phyloP scores from a whole-genome alignment of 2,113 vertebrate genomes.

The Brachypodius melanocephalos region DNA sequence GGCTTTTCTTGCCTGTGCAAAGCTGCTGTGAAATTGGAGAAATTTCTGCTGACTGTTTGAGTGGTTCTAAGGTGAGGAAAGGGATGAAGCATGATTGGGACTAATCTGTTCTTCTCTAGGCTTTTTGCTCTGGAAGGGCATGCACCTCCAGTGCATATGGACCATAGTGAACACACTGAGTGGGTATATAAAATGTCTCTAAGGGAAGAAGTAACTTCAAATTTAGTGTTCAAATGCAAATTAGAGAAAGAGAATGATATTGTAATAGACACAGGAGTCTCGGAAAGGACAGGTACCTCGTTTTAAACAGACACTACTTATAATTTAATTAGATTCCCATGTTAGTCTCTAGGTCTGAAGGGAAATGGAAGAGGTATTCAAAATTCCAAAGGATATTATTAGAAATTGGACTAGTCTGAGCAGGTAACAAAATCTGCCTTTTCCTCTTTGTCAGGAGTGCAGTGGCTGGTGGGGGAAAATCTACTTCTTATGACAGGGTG shows the following conservation, averaged over 20 bases:
- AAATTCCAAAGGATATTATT: slow-evolving; percentile 20
- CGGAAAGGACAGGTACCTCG: neutral
- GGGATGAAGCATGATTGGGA: neutral
- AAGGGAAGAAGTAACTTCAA: neutral
- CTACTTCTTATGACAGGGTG: slow-evolving; percentile 61
- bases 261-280: neutral
- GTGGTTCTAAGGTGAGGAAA: neutral
- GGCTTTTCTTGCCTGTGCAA: neutral
- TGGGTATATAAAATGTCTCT: neutral
- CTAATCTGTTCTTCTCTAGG: neutral
- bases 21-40: neutral
- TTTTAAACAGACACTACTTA: neutral
- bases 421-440: slow-evolving; percentile 23
- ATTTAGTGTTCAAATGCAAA: neutral
- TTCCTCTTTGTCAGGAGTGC: slow-evolving; percentile 8
- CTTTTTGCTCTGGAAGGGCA: neutral
- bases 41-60: neutral
- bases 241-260: neutral
- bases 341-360: neutral
- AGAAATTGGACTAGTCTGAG: slow-evolving; percentile 20
- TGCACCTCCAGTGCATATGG: neutral
- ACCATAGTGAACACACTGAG: neutral
- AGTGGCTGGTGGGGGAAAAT: slow-evolving; percentile 35
- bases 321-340: slow-evolving; percentile 22
- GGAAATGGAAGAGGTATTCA: slow-evolving; percentile 11